A percentile compares a stretch with the other conserved stretches of the same genome.
Evolutionary conservation across 2,113 vertebrate genomes (phyloP).

Genomic region (Plecturocebus donacophilus): DNA sequence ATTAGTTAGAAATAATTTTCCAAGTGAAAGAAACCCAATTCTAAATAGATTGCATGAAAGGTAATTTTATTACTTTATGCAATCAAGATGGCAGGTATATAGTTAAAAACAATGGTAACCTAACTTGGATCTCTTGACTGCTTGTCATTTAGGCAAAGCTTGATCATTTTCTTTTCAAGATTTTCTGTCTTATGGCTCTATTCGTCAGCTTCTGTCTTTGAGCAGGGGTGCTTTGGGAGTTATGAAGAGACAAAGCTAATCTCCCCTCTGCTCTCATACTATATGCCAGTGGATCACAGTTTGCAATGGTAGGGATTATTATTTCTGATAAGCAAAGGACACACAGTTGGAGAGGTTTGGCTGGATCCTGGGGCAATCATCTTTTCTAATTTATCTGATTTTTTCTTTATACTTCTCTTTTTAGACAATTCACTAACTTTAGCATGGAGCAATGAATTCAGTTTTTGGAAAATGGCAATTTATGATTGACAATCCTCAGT

Average conservation of each 20-base stretch:
- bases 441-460: not conserved
- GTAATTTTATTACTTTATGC: not conserved
- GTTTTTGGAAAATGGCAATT: not conserved
- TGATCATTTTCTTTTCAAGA: not conserved
- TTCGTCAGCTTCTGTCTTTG: not conserved
- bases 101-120: not conserved
- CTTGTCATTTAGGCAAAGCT: not conserved
- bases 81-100: not conserved
- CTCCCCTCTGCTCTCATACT: not conserved
- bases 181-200: not conserved
- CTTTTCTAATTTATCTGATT: not conserved
- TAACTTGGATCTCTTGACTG: not conserved
- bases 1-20: constrained; percentile 12
- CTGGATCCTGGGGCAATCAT: not conserved
- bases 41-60: not conserved
- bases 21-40: not conserved
- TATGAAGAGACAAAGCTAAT: not conserved
- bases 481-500: not conserved
- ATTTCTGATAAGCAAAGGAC: not conserved
- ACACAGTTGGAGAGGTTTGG: not conserved
- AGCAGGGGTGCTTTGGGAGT: accelerated
- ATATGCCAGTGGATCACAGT: no score
- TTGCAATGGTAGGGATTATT: not conserved
- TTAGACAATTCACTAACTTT: not conserved
- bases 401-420: not conserved